Conservation (phyloP, 64 coral and sea anemone genomes). For the Platygyra sinensis region DNA sequence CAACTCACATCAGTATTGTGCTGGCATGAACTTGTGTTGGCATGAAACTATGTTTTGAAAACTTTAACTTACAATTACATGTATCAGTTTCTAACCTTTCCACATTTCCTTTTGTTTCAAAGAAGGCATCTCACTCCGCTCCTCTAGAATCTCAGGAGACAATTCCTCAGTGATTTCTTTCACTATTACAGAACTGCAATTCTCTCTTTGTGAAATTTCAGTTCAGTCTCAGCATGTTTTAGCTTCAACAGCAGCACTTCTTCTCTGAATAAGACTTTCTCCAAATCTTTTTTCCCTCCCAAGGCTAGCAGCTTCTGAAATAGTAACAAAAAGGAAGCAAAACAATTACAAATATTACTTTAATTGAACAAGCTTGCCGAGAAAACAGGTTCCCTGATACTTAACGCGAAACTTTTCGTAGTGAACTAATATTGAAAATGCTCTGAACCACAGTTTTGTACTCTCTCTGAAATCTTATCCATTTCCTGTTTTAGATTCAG, state of each 20-base stretch:
- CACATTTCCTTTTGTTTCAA: not conserved
- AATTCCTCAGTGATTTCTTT: not conserved
- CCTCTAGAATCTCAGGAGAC: not conserved
- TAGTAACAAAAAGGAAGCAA: not conserved
- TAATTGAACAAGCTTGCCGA: too few relatives aligned
- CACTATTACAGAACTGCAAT: not conserved
- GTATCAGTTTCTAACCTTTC: too few relatives aligned
- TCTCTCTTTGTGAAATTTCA: not conserved
- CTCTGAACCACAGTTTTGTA: too few relatives aligned
- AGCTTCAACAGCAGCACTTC: not conserved
- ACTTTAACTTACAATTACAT: too few relatives aligned
- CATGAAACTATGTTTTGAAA: too few relatives aligned
- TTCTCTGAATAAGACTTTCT: slow-evolving; percentile 2
- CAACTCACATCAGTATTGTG: too few relatives aligned
- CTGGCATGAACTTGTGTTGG: too few relatives aligned
- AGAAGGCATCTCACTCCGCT: not conserved
- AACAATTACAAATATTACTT: not conserved
- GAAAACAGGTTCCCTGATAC: too few relatives aligned
- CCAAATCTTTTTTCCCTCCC: not conserved
- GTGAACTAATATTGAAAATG: too few relatives aligned
- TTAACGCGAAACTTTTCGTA: too few relatives aligned
- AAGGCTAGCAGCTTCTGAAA: not conserved
- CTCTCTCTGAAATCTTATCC: too few relatives aligned
- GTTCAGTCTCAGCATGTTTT: not conserved
- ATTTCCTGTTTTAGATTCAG: too few relatives aligned